Conservation (phyloP, 2,113 vertebrate genomes). For the Melanocharis versteri region DNA sequence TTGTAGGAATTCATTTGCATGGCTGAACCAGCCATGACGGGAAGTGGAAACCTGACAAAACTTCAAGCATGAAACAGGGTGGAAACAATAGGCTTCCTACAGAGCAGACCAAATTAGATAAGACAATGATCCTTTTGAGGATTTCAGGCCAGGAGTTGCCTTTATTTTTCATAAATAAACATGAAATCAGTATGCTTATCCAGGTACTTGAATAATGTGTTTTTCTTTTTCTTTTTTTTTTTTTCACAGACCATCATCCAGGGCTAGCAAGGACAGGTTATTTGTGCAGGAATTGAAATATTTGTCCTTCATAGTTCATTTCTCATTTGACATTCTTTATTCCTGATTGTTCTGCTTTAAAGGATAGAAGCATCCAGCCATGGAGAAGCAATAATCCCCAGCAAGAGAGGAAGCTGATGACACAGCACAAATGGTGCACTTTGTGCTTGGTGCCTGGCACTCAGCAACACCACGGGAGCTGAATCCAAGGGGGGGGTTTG, state of each 20-base stretch:
- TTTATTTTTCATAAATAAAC: conserved; percentile 46
- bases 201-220: not conserved
- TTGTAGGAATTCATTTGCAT: not conserved
- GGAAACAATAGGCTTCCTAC: conserved; percentile 26
- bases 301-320: conserved; percentile 65
- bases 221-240: not conserved
- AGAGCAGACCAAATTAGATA: conserved; percentile 32
- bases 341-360: conserved; percentile 58
- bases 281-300: conserved; percentile 48
- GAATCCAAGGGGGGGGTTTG: not conserved
- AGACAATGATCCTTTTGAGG: conserved; percentile 22
- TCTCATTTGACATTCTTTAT: conserved; percentile 56
- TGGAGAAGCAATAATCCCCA: conserved; percentile 52
- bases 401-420: conserved; percentile 42
- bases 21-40: not conserved
- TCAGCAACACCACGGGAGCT: not conserved
- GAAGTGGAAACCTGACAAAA: conserved; percentile 42
- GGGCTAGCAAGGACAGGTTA: conserved; percentile 25
- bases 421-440: conserved; percentile 36
- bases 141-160: not conserved
- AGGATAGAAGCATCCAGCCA: conserved; percentile 54
- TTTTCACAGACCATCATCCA: not conserved
- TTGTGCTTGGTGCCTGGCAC: not conserved
- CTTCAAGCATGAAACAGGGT: conserved; percentile 27
- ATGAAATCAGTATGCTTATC: not conserved